Evolutionary conservation across 92 coral and sea anemone species (phyloP).

Genomic region (Micromussa lordhowensis): DNA sequence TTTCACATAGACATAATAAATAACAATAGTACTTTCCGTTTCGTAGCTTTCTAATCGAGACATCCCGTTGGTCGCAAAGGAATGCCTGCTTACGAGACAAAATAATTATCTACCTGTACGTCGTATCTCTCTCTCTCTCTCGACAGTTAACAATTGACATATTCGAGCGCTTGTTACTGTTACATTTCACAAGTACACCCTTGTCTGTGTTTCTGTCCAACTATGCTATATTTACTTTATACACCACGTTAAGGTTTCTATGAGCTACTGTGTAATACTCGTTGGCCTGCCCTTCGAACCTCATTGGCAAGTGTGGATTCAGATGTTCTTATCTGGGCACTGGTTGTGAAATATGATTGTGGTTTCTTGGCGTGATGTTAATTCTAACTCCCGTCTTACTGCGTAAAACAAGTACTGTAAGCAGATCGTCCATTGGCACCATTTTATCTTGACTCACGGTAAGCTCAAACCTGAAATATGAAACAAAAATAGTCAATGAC

Average conservation of each 20-base stretch:
- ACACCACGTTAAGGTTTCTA: not conserved
- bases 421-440: conserved; percentile 68
- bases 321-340: not conserved
- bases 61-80: not conserved
- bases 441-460: conserved; percentile 57
- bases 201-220: too few species aligned
- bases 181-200: not conserved
- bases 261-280: not conserved
- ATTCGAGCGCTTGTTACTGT: too few species aligned
- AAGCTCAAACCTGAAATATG: conserved; percentile 68
- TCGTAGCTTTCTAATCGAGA: too few species aligned
- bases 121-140: not conserved
- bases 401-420: conserved; percentile 78
- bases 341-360: not conserved
- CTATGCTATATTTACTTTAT: not conserved
- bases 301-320: not conserved
- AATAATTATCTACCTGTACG: too few species aligned
- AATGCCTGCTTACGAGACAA: not conserved
- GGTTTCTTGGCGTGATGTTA: conserved; percentile 64
- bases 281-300: not conserved
- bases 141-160: not conserved
- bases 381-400: conserved; percentile 70
- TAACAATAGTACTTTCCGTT: not conserved
- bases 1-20: not conserved
- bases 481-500: not conserved